Conservation (phyloP, 2,888 invertebrate species). For the Escarpia spicata region DNA sequence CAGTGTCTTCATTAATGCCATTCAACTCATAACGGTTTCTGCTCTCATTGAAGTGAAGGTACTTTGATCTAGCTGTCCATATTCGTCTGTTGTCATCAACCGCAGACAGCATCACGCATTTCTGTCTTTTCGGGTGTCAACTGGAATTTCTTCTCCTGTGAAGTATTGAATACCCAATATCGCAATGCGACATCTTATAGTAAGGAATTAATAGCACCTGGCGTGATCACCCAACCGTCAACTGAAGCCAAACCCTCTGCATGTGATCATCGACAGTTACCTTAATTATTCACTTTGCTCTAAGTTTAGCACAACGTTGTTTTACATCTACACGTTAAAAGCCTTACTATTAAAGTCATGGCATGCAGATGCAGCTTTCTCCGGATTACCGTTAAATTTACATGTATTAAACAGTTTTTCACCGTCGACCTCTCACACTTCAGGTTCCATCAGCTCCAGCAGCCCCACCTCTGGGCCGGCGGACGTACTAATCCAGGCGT, state of each 20-base stretch:
- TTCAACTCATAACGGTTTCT: too few species aligned
- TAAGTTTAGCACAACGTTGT: too few species aligned
- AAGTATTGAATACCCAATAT: neutral
- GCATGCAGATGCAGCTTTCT: neutral
- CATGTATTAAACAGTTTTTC: neutral
- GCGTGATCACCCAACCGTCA: too few species aligned
- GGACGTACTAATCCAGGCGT: conserved; percentile 85
- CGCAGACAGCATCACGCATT: neutral
- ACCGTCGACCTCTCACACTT: neutral
- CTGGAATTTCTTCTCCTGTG: neutral
- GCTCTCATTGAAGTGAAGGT: neutral
- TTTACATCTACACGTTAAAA: too few species aligned
- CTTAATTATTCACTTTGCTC: too few species aligned
- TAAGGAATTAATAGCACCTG: too few species aligned
- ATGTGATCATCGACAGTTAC: too few species aligned
- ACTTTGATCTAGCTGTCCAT: neutral
- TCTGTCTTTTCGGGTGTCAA: neutral
- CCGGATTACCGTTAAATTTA: neutral
- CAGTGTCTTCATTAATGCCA: too few species aligned
- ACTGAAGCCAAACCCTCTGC: too few species aligned
- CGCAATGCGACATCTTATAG: too few species aligned
- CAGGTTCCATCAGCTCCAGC: conserved; percentile 79
- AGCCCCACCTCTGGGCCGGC: conserved; percentile 89
- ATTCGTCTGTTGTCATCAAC: neutral
- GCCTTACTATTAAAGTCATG: neutral